Conservation (phyloP, 2,113 vertebrate genomes). For the Mionectes macconnelli region DNA sequence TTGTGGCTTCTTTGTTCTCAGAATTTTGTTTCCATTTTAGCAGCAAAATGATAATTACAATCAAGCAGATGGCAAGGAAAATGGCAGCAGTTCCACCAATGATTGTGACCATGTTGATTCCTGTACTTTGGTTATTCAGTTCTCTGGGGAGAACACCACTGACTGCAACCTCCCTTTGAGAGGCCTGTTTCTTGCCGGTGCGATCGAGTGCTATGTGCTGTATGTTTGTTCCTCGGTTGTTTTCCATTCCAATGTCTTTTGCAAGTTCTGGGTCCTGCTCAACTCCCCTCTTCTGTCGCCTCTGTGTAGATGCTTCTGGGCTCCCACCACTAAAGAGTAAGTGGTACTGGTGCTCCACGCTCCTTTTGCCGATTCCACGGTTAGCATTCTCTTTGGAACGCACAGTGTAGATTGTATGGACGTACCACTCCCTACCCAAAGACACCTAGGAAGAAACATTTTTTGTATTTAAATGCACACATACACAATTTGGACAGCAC, state of each 20-base stretch:
- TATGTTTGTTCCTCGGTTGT: slow-evolving; percentile 90
- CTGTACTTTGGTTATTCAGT: slow-evolving; percentile 52
- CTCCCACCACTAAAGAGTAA: slow-evolving; percentile 48
- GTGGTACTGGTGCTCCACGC: slow-evolving; percentile 80
- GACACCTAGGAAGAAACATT: slow-evolving; percentile 79
- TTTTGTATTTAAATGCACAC: background rate
- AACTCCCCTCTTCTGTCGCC: slow-evolving; percentile 72
- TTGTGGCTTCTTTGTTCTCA: slow-evolving; percentile 68
- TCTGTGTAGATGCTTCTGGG: background rate
- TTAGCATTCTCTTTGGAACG: slow-evolving; percentile 82
- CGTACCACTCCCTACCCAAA: slow-evolving; percentile 90
- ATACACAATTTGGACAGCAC: background rate
- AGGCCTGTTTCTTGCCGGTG: slow-evolving; percentile 56
- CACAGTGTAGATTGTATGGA: slow-evolving; percentile 93
- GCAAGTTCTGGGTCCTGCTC: slow-evolving; percentile 53
- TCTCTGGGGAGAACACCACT: slow-evolving; percentile 74
- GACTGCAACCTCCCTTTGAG: slow-evolving; percentile 50
- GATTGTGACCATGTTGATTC: slow-evolving; percentile 70
- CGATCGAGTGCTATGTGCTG: slow-evolving; percentile 86
- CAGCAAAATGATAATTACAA: slow-evolving; percentile 63
- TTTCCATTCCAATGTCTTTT: slow-evolving; percentile 81
- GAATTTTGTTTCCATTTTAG: slow-evolving; percentile 68
- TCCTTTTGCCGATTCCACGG: slow-evolving; percentile 86
- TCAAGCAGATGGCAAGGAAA: slow-evolving; percentile 77
- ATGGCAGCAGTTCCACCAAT: slow-evolving; percentile 73